Evolutionary conservation across 2,888 invertebrate genomes (phyloP).

Genomic region (Ochlodes sylvanus): DNA sequence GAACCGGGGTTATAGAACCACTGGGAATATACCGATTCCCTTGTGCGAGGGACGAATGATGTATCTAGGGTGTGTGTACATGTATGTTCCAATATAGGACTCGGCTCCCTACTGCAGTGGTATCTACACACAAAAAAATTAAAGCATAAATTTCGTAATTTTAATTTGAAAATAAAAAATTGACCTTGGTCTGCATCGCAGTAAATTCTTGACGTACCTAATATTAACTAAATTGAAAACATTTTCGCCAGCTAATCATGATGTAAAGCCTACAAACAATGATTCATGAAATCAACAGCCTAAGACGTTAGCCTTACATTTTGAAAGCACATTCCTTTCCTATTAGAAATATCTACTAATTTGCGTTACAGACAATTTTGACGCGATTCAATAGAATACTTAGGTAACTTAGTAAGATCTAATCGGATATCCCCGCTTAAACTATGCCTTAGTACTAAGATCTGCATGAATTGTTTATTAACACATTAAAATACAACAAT

Average conservation of each 20-base stretch:
- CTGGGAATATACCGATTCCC: no score
- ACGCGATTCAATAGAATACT: conserved; percentile 10
- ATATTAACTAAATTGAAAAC: neutral
- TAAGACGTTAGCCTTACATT: conserved; percentile 15
- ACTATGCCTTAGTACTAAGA: neutral
- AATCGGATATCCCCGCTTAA: neutral
- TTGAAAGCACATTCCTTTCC: conserved; percentile 27
- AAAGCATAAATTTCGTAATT: no score
- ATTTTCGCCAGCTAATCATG: neutral
- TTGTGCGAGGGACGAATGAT: no score
- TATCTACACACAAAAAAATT: no score
- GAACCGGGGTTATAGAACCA: no score
- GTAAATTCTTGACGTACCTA: neutral
- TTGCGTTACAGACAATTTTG: neutral
- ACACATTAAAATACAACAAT: no score
- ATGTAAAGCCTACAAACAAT: conserved; percentile 2
- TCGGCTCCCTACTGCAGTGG: no score
- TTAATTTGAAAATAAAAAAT: no score
- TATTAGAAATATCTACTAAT: conserved; percentile 33
- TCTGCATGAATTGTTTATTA: no score
- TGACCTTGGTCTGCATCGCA: no score
- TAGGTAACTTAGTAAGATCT: conserved; percentile 1
- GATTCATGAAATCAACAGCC: conserved; percentile 22
- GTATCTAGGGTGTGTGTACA: no score
- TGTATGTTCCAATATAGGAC: no score